Conservation (phyloP, 2,113 vertebrate species). For the Pogonocichla stellata region DNA sequence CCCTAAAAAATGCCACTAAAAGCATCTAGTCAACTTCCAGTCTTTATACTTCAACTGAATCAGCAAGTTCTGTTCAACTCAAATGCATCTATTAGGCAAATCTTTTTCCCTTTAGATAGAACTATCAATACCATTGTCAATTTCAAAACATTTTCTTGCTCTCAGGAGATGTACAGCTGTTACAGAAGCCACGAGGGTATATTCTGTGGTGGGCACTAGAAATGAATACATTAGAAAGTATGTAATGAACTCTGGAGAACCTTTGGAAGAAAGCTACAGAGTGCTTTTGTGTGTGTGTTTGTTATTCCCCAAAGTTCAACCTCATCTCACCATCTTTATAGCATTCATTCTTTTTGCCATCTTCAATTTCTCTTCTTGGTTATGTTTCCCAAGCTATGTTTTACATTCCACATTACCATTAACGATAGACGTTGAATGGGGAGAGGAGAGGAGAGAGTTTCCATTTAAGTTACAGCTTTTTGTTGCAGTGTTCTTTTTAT, state of each 20-base stretch:
- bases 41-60: not conserved
- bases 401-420: not conserved
- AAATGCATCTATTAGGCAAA: not conserved
- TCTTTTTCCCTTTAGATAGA: not conserved
- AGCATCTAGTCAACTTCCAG: not conserved
- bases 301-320: not conserved
- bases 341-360: not conserved
- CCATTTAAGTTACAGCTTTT: not conserved
- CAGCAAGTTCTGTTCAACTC: not conserved
- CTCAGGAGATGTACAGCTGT: not conserved
- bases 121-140: not conserved
- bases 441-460: not conserved
- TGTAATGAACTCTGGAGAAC: not conserved
- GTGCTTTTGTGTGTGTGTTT: not conserved
- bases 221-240: not conserved
- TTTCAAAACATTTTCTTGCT: not conserved
- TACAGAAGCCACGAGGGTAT: not conserved
- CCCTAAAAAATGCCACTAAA: not conserved
- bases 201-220: not conserved
- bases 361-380: not conserved
- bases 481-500: not conserved
- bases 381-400: not conserved
- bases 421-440: not conserved
- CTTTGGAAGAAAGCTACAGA: not conserved
- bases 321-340: not conserved